These are phyloP conservation scores for Gymnogyps californianus DNA, from an alignment of 2,113 vertebrate genomes.

Conservation along the genomic window DNA sequence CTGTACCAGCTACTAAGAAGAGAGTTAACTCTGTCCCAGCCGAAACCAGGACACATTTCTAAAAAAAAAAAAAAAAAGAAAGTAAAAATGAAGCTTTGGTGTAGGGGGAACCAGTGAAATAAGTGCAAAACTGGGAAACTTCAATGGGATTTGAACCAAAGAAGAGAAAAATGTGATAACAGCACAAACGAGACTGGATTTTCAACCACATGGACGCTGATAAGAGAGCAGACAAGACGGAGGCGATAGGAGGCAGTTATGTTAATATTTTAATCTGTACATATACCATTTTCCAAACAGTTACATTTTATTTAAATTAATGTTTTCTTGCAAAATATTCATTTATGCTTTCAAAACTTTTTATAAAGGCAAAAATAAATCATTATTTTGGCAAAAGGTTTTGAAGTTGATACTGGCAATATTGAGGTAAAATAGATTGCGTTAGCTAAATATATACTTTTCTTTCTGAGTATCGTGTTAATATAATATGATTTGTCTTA, in stretches of 20 bases:
- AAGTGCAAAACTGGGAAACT: background rate
- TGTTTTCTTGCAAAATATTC: slow-evolving; percentile 82
- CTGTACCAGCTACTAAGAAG: too few relatives aligned
- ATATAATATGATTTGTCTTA: slow-evolving; percentile 57
- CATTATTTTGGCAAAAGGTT: slow-evolving; percentile 89
- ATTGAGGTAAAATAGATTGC: slow-evolving; percentile 82
- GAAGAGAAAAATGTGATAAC: background rate
- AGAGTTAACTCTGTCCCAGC: too few relatives aligned
- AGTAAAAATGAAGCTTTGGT: background rate
- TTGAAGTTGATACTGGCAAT: slow-evolving; percentile 86
- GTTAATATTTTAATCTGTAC: slow-evolving; percentile 91
- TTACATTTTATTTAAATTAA: slow-evolving; percentile 87
- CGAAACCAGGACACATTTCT: too few relatives aligned
- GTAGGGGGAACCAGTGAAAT: background rate
- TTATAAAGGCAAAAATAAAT: slow-evolving; percentile 92
- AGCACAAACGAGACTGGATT: background rate
- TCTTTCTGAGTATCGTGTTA: slow-evolving; percentile 61
- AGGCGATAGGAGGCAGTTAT: slow-evolving; percentile 37
- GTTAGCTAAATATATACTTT: slow-evolving; percentile 74
- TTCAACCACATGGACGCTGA: background rate
- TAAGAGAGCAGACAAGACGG: background rate
- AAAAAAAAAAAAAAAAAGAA: background rate
- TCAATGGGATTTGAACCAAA: background rate
- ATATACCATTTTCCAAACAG: slow-evolving; percentile 71
- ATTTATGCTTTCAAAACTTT: slow-evolving; percentile 74